A percentile compares a stretch with the other conserved stretches of the same genome.
phyloP scores from a whole-genome alignment of 2,113 vertebrate genomes.

The Scytalopus superciliaris region DNA sequence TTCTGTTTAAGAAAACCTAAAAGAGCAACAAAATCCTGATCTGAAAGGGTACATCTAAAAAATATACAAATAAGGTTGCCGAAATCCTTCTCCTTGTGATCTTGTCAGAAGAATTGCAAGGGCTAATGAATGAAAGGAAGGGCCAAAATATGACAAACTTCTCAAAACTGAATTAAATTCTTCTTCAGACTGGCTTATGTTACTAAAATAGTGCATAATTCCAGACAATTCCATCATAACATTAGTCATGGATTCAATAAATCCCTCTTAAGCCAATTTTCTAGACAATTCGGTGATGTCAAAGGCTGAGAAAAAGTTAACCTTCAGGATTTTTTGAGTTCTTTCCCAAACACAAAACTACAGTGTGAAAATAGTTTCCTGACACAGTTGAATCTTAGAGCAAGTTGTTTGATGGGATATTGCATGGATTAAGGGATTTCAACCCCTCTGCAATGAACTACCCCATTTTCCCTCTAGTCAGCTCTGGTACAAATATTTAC shows the following conservation, averaged over 20 bases:
- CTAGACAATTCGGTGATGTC: not conserved
- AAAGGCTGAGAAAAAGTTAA: not conserved
- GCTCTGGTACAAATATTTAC: not conserved
- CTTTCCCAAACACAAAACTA: not conserved
- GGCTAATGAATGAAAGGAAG: not conserved
- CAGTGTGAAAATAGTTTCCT: not conserved
- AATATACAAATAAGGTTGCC: not conserved
- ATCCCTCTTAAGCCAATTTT: not conserved
- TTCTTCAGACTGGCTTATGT: not conserved
- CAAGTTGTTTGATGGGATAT: not conserved
- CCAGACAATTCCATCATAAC: not conserved
- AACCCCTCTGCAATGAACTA: not conserved
- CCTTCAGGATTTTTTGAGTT: not conserved
- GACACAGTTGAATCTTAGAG: not conserved
- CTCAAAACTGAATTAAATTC: not conserved
- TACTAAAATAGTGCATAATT: not conserved
- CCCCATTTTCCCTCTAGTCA: rapidly evolving
- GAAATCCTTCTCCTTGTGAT: not conserved
- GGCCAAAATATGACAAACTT: not conserved
- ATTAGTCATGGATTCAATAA: not conserved
- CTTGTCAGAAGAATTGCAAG: not conserved
- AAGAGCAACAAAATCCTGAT: not conserved
- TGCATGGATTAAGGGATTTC: not conserved
- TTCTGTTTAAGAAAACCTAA: not conserved
- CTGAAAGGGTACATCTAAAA: not conserved